These are phyloP conservation scores for Hermetia illucens DNA, from an alignment of 1,140 invertebrate genomes.

Conservation along the genomic window DNA sequence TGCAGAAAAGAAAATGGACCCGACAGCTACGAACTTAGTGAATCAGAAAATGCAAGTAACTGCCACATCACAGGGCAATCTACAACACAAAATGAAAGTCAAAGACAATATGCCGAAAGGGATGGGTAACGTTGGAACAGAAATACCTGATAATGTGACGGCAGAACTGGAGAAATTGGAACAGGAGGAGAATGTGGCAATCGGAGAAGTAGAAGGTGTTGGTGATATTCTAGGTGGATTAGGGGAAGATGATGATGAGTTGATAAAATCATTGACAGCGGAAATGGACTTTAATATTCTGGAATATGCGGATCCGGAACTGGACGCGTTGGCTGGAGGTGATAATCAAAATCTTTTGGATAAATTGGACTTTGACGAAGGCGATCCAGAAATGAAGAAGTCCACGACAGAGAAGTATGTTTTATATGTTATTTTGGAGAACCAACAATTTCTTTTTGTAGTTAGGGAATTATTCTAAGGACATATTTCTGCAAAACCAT, in stretches of 20 bases:
- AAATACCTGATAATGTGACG: conserved; percentile 67
- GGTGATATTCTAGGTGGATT: conserved; percentile 65
- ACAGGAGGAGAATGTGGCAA: conserved; percentile 48
- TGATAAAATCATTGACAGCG: conserved; percentile 53
- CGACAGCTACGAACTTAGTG: not conserved
- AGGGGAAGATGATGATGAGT: conserved; percentile 71
- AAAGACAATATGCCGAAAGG: not conserved
- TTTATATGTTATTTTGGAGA: no score
- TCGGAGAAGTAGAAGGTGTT: conserved; percentile 57
- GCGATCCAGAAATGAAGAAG: no score
- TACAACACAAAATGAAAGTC: not conserved
- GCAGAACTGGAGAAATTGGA: conserved; percentile 65
- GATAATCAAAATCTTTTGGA: conserved; percentile 64
- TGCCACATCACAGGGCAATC: not conserved
- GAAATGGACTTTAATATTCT: conserved; percentile 93
- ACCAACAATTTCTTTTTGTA: no score
- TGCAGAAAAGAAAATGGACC: not conserved
- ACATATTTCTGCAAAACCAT: no score
- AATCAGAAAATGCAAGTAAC: not conserved
- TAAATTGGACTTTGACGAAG: conserved; percentile 62
- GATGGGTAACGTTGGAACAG: conserved; percentile 23
- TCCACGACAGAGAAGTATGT: no score
- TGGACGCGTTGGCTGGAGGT: conserved; percentile 62
- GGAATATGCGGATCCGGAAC: conserved; percentile 87
- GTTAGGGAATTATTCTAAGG: no score